phyloP scores from a whole-genome alignment of 2,888 invertebrate genomes.

The Hoplodrina ambigua region DNA sequence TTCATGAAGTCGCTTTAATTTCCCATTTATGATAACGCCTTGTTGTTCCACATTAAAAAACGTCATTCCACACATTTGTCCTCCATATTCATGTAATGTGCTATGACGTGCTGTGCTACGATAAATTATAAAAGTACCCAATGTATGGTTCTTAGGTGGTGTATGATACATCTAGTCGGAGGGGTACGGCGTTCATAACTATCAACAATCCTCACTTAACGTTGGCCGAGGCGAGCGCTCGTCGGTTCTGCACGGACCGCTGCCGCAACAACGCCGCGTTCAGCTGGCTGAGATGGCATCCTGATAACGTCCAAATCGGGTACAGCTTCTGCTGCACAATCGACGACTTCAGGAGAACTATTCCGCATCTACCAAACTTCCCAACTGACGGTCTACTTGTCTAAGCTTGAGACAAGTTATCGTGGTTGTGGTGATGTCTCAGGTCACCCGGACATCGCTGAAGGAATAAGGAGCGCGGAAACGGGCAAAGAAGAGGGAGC shows the following conservation, averaged over 20 bases:
- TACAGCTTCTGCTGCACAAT: constrained; percentile 92
- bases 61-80: not conserved
- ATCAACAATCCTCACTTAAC: constrained; percentile 92
- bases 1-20: no score
- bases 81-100: not conserved
- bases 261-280: constrained; percentile 90
- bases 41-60: no score
- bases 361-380: constrained; percentile 89
- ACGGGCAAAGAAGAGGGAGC: no score
- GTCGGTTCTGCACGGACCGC: constrained; percentile 87
- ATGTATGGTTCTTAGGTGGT: constrained; percentile 80
- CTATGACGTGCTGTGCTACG: not conserved
- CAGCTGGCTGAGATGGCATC: constrained; percentile 85
- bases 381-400: constrained; percentile 82
- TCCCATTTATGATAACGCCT: no score
- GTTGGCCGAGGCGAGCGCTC: constrained; percentile 74
- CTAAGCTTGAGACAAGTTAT: constrained; percentile 15
- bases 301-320: constrained; percentile 87
- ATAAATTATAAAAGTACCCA: not conserved
- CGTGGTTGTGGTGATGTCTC: no score
- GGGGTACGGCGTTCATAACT: constrained; percentile 91
- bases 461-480: no score
- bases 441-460: no score
- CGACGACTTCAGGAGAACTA: constrained; percentile 87
- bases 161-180: constrained; percentile 84